Base-by-base conservation (phyloP, 92 coral and sea anemone genomes). In the Paramuricea clavata region DNA sequence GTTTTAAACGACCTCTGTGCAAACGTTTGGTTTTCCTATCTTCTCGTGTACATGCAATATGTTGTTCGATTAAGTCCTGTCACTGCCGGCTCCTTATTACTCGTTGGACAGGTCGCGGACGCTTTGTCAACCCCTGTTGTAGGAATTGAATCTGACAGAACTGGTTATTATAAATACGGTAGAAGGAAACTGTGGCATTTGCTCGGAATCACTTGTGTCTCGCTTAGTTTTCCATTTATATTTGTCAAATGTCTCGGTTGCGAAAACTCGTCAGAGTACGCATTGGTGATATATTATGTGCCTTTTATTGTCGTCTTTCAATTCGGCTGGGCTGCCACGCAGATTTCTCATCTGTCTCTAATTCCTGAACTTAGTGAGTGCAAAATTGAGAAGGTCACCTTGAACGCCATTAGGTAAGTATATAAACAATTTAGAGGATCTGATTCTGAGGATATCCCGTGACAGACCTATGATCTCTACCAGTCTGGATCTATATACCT, bases 271-370 rank as follows among this genome's bases (percentile, higher is more conserved):
- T 77, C 92, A 0, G 93, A 94, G 6, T 91, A 90, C 90, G 95
- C 95, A 6, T 81, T 89, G 84, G 92, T 96, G 49, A 10, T 96
- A 49, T 96, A 96, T 76, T 96, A 96, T 49, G 84, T 92, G 1
- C 95, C 96, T 44, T 96, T 96, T 69, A 91, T 96, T 54, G 95
- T 85, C 21, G 88, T 96, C 28, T 96, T 96, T 60, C 99, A 96
- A 85, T 94, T 94, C 77, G 99, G 99, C 21, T 96, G 99, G 99
- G 99, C 99, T 19, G 85, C 99, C 0, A 91, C 98, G 21, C 99
- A 96, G 83, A 94, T 96, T 49, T 96, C 99, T 16, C 99, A 96
- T 76, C 89, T 96, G 42, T 93, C 98, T 13, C 54, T 96, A 81
- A 96, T 96, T 21, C 99, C 99, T 19, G 99, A 96, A 79, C 71